Base-by-base conservation (phyloP, 1,140 invertebrate species). In the Lordiphosa collinella region DNA sequence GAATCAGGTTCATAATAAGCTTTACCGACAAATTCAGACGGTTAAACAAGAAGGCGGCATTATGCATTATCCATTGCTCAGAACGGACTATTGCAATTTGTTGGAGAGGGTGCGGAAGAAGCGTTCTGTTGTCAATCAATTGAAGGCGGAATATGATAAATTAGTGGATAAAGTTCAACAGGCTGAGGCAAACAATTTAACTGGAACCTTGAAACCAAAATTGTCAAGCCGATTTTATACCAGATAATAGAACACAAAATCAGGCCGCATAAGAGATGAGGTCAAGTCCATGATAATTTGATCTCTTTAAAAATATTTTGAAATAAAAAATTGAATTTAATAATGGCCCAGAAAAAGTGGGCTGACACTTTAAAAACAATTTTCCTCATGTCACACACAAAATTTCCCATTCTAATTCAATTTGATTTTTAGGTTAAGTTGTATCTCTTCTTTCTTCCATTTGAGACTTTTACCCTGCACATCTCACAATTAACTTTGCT, bases 41-140 rank as follows among this genome's bases (percentile, higher is more conserved):
- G 18, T 43, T 6, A 43, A 43, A 43, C 10, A 43, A 18, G 16
- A 43, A n/a, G 22, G 40, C 22, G 40, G 40, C 18, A 43, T 43
- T 11, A 12, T n/a, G 16, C 18, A 43, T 43, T 43, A 43, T 43
- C 40, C 40, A 1, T 25, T 43, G 18, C 40, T 43, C 9, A 43
- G 18, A 22, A 25, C 0, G 2, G 40, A 43, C 10, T 43, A 43
- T 11, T 16, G 22, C 8, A 14, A 12, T 4, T 25, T 18, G 4
- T 3, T 43, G 5, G 13, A 25, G 10, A 3, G 6, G 5, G 6
- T 29, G 4, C 4, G 12, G n/a, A 8, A 0, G 16, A 43, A 43
- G 18, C 18, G 40, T 12, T 12, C 6, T 11, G 18, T 12, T 8
- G 40, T 43, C 10, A 25, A 43, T 12, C n/a, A 43, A 12, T 25